Conservation (phyloP, 2,888 invertebrate genomes). For the Pegoplata infirma region DNA sequence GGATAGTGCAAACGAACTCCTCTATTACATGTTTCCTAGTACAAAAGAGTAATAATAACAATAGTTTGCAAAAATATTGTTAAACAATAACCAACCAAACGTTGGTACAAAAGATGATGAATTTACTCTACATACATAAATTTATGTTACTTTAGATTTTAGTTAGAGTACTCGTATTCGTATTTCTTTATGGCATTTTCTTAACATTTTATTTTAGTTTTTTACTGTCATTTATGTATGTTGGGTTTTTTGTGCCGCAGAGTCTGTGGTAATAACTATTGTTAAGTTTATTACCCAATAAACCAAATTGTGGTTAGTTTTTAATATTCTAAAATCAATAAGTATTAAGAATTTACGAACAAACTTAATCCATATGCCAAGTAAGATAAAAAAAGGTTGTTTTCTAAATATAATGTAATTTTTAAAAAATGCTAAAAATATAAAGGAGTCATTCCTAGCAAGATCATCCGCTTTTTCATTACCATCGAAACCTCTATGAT, state of each 20-base stretch:
- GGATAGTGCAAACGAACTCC: not conserved
- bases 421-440: too few relatives aligned
- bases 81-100: constrained; percentile 15
- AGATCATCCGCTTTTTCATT: too few relatives aligned
- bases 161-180: too few relatives aligned
- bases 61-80: constrained; percentile 14
- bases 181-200: not conserved
- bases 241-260: not conserved
- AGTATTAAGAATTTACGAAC: too few relatives aligned
- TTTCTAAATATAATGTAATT: too few relatives aligned
- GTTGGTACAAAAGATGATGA: not conserved
- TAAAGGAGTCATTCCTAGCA: too few relatives aligned
- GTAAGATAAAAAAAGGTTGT: too few relatives aligned
- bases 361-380: too few relatives aligned
- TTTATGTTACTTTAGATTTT: not conserved
- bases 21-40: not conserved
- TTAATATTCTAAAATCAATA: too few relatives aligned
- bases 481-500: too few relatives aligned
- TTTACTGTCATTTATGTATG: not conserved
- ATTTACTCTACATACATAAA: constrained; percentile 6
- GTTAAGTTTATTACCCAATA: not conserved
- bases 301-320: not conserved
- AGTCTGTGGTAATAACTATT: too few relatives aligned
- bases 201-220: not conserved
- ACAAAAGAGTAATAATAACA: constrained; percentile 2